Conservation (phyloP, 2,797 vertebrate species). For the Dendrocincla fuliginosa region DNA sequence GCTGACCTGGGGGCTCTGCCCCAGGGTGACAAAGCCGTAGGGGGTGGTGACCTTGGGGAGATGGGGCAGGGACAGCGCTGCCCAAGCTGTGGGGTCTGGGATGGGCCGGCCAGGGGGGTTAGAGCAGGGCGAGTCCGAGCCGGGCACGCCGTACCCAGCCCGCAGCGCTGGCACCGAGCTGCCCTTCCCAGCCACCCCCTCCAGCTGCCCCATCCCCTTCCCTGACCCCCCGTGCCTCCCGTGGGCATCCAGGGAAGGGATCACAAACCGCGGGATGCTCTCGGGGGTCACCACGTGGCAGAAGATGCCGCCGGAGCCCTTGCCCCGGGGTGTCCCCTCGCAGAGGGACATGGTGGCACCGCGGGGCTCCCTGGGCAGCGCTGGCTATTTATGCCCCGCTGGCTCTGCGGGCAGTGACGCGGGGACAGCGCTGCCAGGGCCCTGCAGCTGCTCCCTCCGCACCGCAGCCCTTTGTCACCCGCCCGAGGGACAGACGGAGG, state of each 20-base stretch:
- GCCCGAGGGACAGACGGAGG: neutral
- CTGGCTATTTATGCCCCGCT: neutral
- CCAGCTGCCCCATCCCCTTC: neutral
- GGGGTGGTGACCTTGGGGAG: conserved; percentile 5
- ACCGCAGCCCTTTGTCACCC: neutral
- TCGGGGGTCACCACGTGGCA: conserved; percentile 76
- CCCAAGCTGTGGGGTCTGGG: neutral
- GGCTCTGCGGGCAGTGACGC: neutral
- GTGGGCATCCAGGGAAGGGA: conserved; percentile 68
- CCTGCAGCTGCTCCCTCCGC: neutral
- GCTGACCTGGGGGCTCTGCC: conserved; percentile 23
- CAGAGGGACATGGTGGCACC: neutral
- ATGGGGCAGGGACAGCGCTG: conserved; percentile 47
- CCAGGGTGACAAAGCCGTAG: conserved; percentile 12
- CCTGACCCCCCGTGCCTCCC: conserved; percentile 2
- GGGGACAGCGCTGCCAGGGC: neutral
- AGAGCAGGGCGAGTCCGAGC: fast-evolving
- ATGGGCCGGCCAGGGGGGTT: neutral
- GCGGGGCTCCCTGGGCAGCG: neutral
- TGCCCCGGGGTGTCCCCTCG: neutral
- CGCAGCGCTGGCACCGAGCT: conserved; percentile 52
- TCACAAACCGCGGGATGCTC: conserved; percentile 80
- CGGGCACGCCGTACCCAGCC: neutral
- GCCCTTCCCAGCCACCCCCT: conserved; percentile 49
- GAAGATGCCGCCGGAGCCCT: neutral